Conservation (phyloP, 2,113 vertebrate species). For the Piprites chloris region DNA sequence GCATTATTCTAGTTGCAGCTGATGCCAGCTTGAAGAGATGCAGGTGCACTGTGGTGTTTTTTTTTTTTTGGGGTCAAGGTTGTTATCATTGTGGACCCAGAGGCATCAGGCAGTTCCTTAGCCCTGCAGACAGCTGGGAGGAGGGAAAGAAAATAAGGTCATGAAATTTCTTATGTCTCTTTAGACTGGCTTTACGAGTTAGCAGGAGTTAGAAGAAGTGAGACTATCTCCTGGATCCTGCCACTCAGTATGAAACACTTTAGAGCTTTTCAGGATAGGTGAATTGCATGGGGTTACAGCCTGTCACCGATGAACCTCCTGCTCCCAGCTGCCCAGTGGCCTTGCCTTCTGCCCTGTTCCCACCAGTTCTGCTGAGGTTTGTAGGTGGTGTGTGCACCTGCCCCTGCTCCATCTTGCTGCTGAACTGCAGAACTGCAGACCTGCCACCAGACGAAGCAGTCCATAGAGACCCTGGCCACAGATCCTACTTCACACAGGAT, state of each 20-base stretch:
- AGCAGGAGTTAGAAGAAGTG: neutral
- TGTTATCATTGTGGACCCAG: neutral
- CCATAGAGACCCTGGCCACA: neutral
- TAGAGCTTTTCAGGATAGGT: neutral
- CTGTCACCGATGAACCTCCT: neutral
- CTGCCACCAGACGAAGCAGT: neutral
- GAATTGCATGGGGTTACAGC: neutral
- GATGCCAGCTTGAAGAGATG: neutral
- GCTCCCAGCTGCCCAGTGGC: neutral
- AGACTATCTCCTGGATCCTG: neutral
- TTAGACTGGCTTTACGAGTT: neutral
- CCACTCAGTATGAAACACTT: neutral
- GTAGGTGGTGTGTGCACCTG: neutral
- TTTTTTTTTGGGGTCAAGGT: neutral
- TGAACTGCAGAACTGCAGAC: neutral
- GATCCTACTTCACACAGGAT: neutral
- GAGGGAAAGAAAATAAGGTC: neutral
- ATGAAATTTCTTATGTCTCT: neutral
- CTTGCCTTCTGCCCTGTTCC: neutral
- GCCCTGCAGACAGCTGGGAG: neutral
- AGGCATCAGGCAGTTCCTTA: neutral
- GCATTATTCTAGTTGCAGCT: neutral
- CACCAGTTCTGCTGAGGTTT: neutral
- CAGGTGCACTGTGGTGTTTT: neutral
- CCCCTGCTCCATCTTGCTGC: neutral